phyloP scores from a whole-genome alignment of 2,888 invertebrate genomes.

The Agrilus biguttatus region DNA sequence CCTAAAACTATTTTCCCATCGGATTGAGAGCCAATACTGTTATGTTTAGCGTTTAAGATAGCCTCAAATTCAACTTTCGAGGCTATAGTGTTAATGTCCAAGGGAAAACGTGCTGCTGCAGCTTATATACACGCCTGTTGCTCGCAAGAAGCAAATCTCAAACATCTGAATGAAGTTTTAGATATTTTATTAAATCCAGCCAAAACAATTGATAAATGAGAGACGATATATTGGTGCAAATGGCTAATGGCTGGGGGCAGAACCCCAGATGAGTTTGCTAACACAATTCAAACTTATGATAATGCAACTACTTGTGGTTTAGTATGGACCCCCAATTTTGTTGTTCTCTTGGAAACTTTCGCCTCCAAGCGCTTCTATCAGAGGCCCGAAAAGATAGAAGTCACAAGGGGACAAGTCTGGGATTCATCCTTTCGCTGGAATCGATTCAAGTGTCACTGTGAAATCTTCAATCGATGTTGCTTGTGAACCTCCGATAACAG shows the following conservation, averaged over 20 bases:
- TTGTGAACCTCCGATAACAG: too few species aligned
- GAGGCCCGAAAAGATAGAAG: too few species aligned
- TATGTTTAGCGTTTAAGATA: slow-evolving; percentile 24
- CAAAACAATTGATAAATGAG: slow-evolving; percentile 78
- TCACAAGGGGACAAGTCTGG: too few species aligned
- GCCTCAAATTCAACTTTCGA: slow-evolving; percentile 49
- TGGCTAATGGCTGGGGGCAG: slow-evolving; percentile 89
- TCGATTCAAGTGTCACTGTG: too few species aligned
- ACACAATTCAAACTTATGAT: slow-evolving; percentile 86
- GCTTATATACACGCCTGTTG: slow-evolving; percentile 79
- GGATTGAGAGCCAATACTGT: too few species aligned
- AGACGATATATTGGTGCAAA: slow-evolving; percentile 87
- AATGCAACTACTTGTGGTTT: slow-evolving; percentile 94
- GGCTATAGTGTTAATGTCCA: slow-evolving; percentile 58
- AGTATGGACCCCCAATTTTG: slow-evolving; percentile 98
- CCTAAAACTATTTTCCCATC: too few species aligned
- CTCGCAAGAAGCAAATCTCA: slow-evolving; percentile 45
- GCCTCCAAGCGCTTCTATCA: too few species aligned
- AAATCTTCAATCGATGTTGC: too few species aligned
- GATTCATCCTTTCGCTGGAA: too few species aligned
- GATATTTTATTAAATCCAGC: slow-evolving; percentile 75
- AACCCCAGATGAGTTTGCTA: slow-evolving; percentile 85
- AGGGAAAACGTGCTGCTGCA: slow-evolving; percentile 76
- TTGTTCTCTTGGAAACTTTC: too few species aligned
- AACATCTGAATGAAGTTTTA: slow-evolving; percentile 68